These are phyloP conservation scores for Apostichopus californicus DNA, from an alignment of 35 echinoderm and acorn worm species.

Conservation along the genomic window DNA sequence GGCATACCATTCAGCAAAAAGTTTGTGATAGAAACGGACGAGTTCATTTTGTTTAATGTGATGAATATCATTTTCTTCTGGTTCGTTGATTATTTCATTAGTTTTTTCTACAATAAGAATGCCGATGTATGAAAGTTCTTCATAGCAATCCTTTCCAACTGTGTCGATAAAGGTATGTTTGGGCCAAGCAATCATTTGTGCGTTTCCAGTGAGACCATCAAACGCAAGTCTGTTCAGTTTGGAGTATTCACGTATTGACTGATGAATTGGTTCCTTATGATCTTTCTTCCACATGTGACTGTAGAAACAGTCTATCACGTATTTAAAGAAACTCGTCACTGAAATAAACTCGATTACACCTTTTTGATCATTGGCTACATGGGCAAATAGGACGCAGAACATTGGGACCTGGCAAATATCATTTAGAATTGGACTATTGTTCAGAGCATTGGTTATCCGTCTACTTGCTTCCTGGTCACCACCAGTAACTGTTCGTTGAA, in stretches of 20 bases:
- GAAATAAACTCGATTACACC: not conserved
- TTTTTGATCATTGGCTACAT: not conserved
- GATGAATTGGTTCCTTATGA: too few species aligned
- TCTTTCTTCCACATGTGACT: not conserved
- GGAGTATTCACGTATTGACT: not conserved
- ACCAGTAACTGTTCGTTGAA: not conserved
- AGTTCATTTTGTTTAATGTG: not conserved
- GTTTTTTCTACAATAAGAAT: not conserved
- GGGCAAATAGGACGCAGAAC: not conserved
- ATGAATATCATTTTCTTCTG: not conserved
- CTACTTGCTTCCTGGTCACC: not conserved
- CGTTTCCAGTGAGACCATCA: not conserved
- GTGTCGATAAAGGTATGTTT: not conserved
- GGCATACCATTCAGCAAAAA: slow-evolving; percentile 27
- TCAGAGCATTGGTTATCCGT: not conserved
- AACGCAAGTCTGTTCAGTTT: not conserved
- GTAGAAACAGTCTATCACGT: not conserved
- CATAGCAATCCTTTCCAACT: slow-evolving; percentile 5
- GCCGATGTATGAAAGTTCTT: not conserved
- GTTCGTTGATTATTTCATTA: not conserved
- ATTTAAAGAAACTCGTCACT: not conserved
- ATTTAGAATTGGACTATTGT: not conserved
- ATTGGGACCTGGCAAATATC: not conserved
- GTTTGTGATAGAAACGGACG: slow-evolving; percentile 11
- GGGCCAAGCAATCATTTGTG: not conserved